These are phyloP conservation scores for Sebastes minor DNA, from an alignment of 2,797 vertebrate genomes.

Conservation along the genomic window DNA sequence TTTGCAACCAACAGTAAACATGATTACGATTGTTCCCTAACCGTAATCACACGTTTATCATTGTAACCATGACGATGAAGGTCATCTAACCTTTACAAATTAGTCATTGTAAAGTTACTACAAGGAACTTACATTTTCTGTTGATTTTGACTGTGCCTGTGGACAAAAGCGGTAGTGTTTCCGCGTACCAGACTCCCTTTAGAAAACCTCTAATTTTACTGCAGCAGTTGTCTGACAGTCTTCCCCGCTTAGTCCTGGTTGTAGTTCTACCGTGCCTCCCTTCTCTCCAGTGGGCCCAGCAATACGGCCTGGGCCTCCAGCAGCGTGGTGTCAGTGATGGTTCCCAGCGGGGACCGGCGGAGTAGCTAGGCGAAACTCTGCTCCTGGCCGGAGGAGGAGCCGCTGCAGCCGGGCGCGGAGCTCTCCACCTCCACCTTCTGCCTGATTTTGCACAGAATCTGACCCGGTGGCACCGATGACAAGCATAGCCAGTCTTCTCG, in stretches of 20 bases:
- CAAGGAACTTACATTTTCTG: not conserved
- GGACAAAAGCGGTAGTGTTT: not conserved
- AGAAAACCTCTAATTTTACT: not conserved
- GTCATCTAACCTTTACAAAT: not conserved
- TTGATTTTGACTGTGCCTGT: not conserved
- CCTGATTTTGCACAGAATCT: not conserved
- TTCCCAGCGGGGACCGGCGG: too few relatives aligned
- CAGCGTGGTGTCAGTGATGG: too few relatives aligned
- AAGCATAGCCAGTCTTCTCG: not conserved
- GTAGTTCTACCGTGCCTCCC: not conserved
- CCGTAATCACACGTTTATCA: not conserved
- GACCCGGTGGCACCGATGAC: not conserved
- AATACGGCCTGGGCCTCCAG: too few relatives aligned
- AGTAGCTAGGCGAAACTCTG: too few relatives aligned
- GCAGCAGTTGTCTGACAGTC: not conserved
- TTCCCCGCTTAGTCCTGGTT: not conserved
- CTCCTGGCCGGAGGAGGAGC: too few relatives aligned
- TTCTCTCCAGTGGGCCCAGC: too few relatives aligned
- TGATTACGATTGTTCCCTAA: not conserved
- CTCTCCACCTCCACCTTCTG: not conserved
- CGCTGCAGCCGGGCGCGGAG: too few relatives aligned
- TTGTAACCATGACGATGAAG: not conserved
- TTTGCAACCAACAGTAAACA: not conserved
- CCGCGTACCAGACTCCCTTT: not conserved
- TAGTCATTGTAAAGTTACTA: not conserved